phyloP scores from a whole-genome alignment of 1,140 invertebrate species.

The Lasioglossum albipes region DNA sequence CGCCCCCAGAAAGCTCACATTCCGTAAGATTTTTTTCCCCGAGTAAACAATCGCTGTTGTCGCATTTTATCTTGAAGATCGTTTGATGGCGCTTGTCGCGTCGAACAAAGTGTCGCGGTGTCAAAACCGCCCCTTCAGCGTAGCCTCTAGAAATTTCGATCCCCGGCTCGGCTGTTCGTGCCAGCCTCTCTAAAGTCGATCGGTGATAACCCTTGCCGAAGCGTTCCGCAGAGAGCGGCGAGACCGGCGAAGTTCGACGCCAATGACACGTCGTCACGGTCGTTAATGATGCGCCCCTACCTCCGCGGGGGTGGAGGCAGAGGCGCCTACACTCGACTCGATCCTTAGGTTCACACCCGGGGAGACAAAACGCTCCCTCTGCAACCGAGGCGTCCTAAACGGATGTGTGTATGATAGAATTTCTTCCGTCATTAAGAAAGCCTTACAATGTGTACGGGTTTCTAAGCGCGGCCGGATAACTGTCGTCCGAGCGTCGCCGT shows the following conservation, averaged over 20 bases:
- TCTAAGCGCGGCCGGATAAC: constrained; percentile 70
- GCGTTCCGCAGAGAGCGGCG: constrained; percentile 47
- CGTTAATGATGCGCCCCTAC: constrained; percentile 64
- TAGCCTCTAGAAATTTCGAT: constrained; percentile 40
- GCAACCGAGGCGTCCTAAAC: constrained; percentile 72
- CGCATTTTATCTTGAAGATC: not conserved
- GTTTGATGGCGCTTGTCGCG: not conserved
- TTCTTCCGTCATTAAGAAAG: constrained; percentile 80
- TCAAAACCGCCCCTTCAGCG: constrained; percentile 14
- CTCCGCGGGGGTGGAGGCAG: constrained; percentile 12
- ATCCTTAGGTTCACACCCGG: constrained; percentile 63
- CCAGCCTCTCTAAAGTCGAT: constrained; percentile 41
- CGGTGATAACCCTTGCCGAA: constrained; percentile 38
- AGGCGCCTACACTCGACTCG: constrained; percentile 45
- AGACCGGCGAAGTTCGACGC: constrained; percentile 57
- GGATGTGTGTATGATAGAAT: constrained; percentile 78
- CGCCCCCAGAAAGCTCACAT: too few relatives aligned
- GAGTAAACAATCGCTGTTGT: not conserved
- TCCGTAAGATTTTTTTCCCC: too few relatives aligned
- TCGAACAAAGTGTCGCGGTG: not conserved
- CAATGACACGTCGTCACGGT: constrained; percentile 60
- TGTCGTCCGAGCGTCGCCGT: constrained; percentile 48
- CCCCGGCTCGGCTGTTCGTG: constrained; percentile 24
- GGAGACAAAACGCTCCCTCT: constrained; percentile 73
- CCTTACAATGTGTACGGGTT: constrained; percentile 75